Base-by-base conservation (phyloP, 1,140 invertebrate genomes). In the Scaptomyza graminum region DNA sequence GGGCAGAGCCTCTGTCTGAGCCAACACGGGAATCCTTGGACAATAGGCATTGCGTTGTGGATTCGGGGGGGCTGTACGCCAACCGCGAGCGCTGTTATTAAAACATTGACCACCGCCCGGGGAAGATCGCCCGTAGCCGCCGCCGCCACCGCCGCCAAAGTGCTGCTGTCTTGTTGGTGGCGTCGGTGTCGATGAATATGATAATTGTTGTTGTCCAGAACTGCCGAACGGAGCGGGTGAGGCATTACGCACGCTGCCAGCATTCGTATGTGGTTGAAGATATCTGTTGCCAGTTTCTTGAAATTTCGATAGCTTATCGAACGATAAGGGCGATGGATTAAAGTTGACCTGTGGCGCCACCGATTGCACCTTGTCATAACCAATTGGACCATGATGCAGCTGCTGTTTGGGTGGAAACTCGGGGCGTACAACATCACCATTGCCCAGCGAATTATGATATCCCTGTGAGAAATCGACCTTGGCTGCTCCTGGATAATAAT, bases 11-110 rank as follows among this genome's bases (percentile, higher is more conserved):
- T 66, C 50, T 9, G 50, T 4, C n/a, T n/a, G n/a, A 18, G 61
- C 43, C 4, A 18, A 54, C 47, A 13, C 13, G 9, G 28, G 16
- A 2, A 22, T 28, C 0, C 11, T 59, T 8, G 44, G 11, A 22
- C 13, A 28, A 15, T 49, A 54, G 9, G 18, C 9, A 31, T 56
- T 59, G 47, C 4, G 50, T 47, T 54, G n/a, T n/a, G n/a, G n/a
- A n/a, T n/a, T n/a, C n/a, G n/a, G n/a, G n/a, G n/a, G n/a, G n/a
- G n/a, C n/a, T n/a, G n/a, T n/a, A n/a, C 57, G 63, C 96, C 96
- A 97, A 5, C 96, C 96, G 57, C 96, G 93, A n/a, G 96, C 95
- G 25, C 95, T 95, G 1, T 95, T 96, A 74, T 97, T 97, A 90
- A 96, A 97, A 74, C 96, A 96, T 39, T 93, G 93, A 25, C 91